Evolutionary conservation across 2,888 invertebrate genomes (phyloP), one percentile per base, ranked within the genome.

Genomic region (Volucella bombylans): DNA sequence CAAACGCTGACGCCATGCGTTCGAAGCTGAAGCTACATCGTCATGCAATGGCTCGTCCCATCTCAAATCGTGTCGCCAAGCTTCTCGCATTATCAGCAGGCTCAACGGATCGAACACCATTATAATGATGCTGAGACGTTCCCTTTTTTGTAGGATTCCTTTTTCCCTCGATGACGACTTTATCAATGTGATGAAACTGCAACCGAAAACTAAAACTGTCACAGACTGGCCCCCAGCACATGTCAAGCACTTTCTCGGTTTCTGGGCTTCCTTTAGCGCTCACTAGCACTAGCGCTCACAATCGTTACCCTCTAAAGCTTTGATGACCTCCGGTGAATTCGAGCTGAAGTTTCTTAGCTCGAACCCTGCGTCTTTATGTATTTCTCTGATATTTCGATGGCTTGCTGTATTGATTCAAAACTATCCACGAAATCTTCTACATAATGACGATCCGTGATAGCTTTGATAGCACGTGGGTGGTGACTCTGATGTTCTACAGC

Each of bases 381-480:
- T n/a, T n/a, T n/a, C n/a, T n/a, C n/a, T n/a, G n/a, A n/a, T n/a
- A n/a, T n/a, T n/a, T n/a, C n/a, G n/a, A n/a, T n/a, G n/a, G n/a
- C n/a, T n/a, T n/a, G n/a, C n/a, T n/a, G n/a, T n/a, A n/a, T n/a
- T n/a, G n/a, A n/a, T n/a, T n/a, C n/a, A n/a, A n/a, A n/a, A n/a
- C n/a, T 68, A 39, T 85, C 82, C 8, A 86, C 74, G 43, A 82
- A 80, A 9, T 86, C 87, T 31, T 86, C 86, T 9, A 85, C 71
- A 31, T 82, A 86, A 14, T 14, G 14, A 15, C 15, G 10, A 10
- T 12, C 45, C 45, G 10, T 45, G 45, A 45, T 69, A 69, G 76
- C 15, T 69, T 68, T 23, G 74, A 57, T 6, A n/a, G n/a, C n/a
- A n/a, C n/a, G n/a, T n/a, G n/a, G n/a, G n/a, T n/a, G n/a, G n/a